These are phyloP conservation scores for Seriola aureovittata DNA, from an alignment of 2,113 vertebrate genomes.

Conservation along the genomic window DNA sequence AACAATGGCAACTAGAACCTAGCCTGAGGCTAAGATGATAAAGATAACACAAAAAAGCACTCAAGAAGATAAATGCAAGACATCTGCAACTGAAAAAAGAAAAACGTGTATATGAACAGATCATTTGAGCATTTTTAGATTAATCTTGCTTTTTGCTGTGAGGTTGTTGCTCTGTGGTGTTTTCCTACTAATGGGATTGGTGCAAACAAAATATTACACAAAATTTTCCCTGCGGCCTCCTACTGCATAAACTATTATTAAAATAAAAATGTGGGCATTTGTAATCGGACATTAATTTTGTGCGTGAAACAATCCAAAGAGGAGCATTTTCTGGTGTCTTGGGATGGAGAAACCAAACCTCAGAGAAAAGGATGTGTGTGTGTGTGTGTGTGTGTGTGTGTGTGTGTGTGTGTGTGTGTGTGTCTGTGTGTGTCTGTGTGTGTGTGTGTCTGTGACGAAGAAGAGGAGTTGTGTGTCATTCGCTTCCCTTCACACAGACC, in stretches of 20 bases:
- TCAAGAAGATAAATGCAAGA: not conserved
- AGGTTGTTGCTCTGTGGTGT: too few relatives aligned
- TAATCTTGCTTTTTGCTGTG: too few relatives aligned
- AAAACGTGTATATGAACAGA: not conserved
- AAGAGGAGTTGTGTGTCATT: not conserved
- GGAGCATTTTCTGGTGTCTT: not conserved
- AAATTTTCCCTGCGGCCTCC: not conserved
- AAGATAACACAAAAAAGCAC: not conserved
- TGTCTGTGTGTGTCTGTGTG: too few relatives aligned
- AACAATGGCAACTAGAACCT: not conserved
- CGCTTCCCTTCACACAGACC: conserved; percentile 73
- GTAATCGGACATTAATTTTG: not conserved
- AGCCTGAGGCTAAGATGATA: not conserved
- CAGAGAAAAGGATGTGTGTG: too few relatives aligned
- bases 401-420: too few relatives aligned
- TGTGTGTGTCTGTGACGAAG: not conserved
- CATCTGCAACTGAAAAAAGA: not conserved
- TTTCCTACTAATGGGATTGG: not conserved
- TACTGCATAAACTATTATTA: not conserved
- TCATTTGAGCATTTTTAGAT: too few relatives aligned
- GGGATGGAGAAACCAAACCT: not conserved
- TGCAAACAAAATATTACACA: not conserved
- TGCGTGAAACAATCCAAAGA: not conserved
- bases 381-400: too few relatives aligned
- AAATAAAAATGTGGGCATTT: conserved; percentile 3